phyloP scores from a whole-genome alignment of 2,113 vertebrate species.

The Suncus etruscus region DNA sequence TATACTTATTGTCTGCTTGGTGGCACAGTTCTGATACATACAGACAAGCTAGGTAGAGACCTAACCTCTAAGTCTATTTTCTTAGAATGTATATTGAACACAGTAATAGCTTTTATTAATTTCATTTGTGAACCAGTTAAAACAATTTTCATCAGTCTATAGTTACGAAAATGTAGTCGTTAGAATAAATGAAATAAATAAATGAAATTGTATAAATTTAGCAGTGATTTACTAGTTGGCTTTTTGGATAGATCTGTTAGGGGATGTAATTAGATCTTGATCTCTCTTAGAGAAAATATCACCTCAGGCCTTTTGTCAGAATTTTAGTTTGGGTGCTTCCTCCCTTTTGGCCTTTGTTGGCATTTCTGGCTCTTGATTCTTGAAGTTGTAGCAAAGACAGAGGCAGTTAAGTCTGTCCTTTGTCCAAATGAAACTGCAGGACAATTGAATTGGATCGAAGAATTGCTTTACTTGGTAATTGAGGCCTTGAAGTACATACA shows the following conservation, averaged over 20 bases:
- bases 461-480: conserved; percentile 50
- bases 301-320: not conserved
- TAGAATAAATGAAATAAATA: conserved; percentile 59
- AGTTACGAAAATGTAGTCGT: not conserved
- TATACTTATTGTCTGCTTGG: not conserved
- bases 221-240: not conserved
- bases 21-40: not conserved
- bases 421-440: conserved; percentile 53
- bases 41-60: not conserved
- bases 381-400: conserved; percentile 34
- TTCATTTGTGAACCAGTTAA: conserved; percentile 34
- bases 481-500: not conserved
- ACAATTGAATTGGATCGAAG: conserved; percentile 47
- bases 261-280: not conserved
- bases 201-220: conserved; percentile 23
- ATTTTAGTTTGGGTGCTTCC: conserved; percentile 20
- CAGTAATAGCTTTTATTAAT: conserved; percentile 28
- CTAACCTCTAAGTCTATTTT: conserved; percentile 52
- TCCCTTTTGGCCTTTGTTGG: not conserved
- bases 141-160: conserved; percentile 50
- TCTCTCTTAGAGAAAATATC: not conserved
- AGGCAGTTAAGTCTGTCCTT: not conserved
- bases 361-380: not conserved
- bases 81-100: conserved; percentile 24
- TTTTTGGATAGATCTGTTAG: conserved; percentile 35